A percentile compares a stretch with the other conserved stretches of the same genome.
Conservation (phyloP, 2,113 vertebrate genomes). For the Oreochromis niloticus region DNA sequence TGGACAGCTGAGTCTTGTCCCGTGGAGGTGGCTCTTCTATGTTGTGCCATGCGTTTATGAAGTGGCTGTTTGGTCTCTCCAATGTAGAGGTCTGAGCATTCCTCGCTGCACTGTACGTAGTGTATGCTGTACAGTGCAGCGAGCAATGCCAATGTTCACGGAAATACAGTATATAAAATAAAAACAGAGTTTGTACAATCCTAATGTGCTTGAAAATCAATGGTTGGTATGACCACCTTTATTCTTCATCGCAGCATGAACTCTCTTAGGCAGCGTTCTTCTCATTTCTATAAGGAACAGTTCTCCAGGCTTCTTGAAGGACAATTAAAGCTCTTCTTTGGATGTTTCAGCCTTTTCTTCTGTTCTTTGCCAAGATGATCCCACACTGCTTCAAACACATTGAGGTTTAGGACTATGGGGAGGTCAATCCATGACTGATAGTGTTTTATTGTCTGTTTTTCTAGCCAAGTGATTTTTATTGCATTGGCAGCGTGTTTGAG, state of each 20-base stretch:
- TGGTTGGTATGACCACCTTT: background rate
- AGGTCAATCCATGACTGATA: background rate
- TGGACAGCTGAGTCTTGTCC: no score
- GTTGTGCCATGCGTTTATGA: no score
- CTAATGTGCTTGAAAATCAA: background rate
- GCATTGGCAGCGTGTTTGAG: background rate
- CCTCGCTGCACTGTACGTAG: background rate
- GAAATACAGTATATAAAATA: background rate
- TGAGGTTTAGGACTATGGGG: background rate
- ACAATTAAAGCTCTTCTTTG: background rate
- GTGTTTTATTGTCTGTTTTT: background rate
- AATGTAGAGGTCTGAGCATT: background rate
- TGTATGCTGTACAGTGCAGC: background rate
- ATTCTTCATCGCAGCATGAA: background rate
- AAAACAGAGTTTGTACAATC: background rate
- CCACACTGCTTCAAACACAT: background rate
- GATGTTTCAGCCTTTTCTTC: background rate
- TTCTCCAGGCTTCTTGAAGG: no score
- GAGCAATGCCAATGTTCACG: accelerated
- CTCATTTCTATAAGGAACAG: background rate
- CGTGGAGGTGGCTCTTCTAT: no score
- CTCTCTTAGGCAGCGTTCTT: background rate
- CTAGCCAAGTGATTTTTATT: background rate
- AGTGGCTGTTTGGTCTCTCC: no score
- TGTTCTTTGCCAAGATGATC: background rate